A percentile compares a stretch with the other conserved stretches of the same genome.
These are phyloP conservation scores for Antennarius striatus DNA, from an alignment of 2,113 vertebrate genomes.

Conservation along the genomic window DNA sequence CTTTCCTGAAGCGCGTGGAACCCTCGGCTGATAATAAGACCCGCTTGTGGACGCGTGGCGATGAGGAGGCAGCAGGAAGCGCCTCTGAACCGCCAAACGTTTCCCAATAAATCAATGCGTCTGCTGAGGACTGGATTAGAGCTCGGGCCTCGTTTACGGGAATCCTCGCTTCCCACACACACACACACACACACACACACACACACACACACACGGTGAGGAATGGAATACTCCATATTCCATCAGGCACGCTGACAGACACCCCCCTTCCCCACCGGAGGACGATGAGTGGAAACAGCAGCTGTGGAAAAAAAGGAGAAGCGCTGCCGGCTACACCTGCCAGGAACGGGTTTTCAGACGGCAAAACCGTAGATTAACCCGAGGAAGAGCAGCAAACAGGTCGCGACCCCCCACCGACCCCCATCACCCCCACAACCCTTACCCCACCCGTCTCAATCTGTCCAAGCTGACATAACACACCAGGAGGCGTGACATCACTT, in stretches of 20 bases:
- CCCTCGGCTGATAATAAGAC: not conserved
- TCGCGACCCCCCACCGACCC: too few relatives aligned
- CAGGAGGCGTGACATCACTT: constrained; percentile 18
- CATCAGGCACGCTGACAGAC: too few relatives aligned
- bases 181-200: constrained; percentile 1
- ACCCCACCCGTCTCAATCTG: not conserved
- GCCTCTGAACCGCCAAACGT: constrained; percentile 39
- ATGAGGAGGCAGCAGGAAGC: constrained; percentile 43
- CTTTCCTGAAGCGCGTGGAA: not conserved
- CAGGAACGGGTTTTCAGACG: constrained; percentile 26
- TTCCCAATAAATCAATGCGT: constrained; percentile 72
- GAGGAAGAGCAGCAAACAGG: not conserved
- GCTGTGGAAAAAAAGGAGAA: constrained; percentile 11
- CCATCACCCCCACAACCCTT: too few relatives aligned
- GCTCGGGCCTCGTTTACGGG: constrained; percentile 49
- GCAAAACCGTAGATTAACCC: constrained; percentile 6
- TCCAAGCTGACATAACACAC: not conserved
- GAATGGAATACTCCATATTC: not conserved
- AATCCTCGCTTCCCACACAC: constrained; percentile 29
- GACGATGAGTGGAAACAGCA: constrained; percentile 27
- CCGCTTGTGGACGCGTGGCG: constrained; percentile 15
- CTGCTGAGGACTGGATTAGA: constrained; percentile 63
- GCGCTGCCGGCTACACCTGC: constrained; percentile 22
- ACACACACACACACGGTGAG: constrained; percentile 16
- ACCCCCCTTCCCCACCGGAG: too few relatives aligned